Evolutionary conservation across 92 coral and sea anemone genomes (phyloP), one percentile per base, ranked within the genome.

Genomic region (Epizoanthus rinbou): DNA sequence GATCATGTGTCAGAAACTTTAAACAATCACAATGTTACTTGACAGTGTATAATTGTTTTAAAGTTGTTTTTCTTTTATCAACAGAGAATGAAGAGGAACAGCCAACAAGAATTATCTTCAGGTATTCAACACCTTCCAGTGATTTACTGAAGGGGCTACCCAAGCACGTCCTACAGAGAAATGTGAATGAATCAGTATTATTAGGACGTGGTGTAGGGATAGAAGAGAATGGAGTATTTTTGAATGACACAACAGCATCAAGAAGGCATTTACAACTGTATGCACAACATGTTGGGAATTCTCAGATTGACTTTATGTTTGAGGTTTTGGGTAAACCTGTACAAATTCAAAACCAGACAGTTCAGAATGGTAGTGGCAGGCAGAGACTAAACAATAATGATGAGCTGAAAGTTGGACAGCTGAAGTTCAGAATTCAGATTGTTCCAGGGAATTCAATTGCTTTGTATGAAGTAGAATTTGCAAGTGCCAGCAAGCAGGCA

Each of bases 81-180:
- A 73, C 33, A 73, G 79, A 73, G 23, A 19, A 13, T 60, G 52
- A 59, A 28, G 47, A 0, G 1, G 25, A 53, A 54, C 25, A 56
- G 15, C 70, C 82, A 22, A 62, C 82, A 16, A 43, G 28, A 59
- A 78, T 78, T 41, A 43, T 78, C 39, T 78, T 78, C 43, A 23
- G 37, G 24, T 78, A 78, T 62, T 62, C 71, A 43, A 43, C 59
- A 6, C 23, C 58, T 41, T 39, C 82, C 23, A 19, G 18, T 18
- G 82, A 62, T 7, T 78, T 78, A 57, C 82, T 78, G 82, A 39
- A 13, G 28, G 82, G 82, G 21, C 39, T 78, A 41, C 82, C 82
- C 54, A 39, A 62, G 71, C 25, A 15, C 17, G 57, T 69, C 21
- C 71, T 78, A 8, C 70, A 43, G 41, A 60, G 69, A 78, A 60